Conservation (phyloP, 2,797 vertebrate genomes). For the Lophius americanus region DNA sequence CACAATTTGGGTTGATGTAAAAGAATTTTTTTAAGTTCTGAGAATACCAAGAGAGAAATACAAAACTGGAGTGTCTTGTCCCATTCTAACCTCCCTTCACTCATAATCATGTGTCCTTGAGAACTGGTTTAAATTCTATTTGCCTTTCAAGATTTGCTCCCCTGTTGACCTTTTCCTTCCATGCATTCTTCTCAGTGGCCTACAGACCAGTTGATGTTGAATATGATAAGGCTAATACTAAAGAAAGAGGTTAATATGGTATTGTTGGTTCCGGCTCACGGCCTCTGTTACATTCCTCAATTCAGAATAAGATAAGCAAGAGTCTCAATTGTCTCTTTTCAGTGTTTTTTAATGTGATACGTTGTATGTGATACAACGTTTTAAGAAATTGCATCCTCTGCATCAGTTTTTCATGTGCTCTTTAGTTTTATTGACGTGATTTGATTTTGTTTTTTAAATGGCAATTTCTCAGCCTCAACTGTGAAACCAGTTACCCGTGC, state of each 20-base stretch:
- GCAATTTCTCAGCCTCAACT: no score
- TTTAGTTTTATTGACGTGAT: no score
- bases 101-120: constrained; percentile 3
- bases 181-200: constrained; percentile 5
- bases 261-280: constrained; percentile 2
- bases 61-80: neutral
- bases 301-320: neutral
- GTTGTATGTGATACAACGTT: neutral
- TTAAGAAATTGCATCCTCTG: constrained; percentile 11
- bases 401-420: no score
- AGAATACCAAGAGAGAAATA: neutral
- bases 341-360: no score
- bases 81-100: neutral
- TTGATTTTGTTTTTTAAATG: no score
- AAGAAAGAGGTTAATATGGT: neutral
- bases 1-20: neutral
- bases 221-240: neutral
- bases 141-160: constrained; percentile 3
- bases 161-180: constrained; percentile 15
- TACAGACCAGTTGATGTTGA: neutral
- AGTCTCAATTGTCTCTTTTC: neutral
- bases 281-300: neutral
- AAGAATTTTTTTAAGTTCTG: neutral
- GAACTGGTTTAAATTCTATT: constrained; percentile 12
- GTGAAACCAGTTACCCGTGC: no score